These are phyloP conservation scores for Drosophila nasuta DNA, from an alignment of 1,140 invertebrate genomes.

Conservation along the genomic window DNA sequence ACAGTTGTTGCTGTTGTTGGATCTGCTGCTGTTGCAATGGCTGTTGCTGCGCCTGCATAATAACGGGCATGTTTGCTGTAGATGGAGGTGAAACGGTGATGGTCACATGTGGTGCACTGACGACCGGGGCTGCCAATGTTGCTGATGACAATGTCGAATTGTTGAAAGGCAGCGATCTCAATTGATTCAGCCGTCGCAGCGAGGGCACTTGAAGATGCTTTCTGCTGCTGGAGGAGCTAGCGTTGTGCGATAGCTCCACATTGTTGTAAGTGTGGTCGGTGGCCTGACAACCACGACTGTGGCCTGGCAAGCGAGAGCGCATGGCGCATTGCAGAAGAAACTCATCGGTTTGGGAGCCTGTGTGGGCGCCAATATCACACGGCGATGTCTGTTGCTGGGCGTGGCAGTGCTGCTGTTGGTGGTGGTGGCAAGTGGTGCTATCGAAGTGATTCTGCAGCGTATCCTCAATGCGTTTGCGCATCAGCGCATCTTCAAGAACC, in stretches of 20 bases:
- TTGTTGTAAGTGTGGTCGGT: background rate
- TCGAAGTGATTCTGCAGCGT: slow-evolving; percentile 17
- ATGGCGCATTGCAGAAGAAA: slow-evolving; percentile 30
- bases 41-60: background rate
- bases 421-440: background rate
- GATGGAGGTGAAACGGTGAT: slow-evolving; percentile 40
- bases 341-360: slow-evolving; percentile 50
- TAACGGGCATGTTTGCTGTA: background rate
- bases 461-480: slow-evolving; percentile 33
- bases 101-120: slow-evolving; percentile 35
- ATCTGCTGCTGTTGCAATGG: slow-evolving; percentile 1
- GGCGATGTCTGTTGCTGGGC: slow-evolving; percentile 53
- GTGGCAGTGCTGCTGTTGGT: slow-evolving; percentile 13
- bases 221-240: background rate
- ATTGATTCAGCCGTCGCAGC: background rate
- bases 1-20: background rate
- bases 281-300: slow-evolving; percentile 34
- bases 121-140: background rate
- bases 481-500: slow-evolving; percentile 48
- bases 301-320: background rate
- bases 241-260: background rate
- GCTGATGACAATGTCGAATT: background rate
- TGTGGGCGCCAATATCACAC: slow-evolving; percentile 41
- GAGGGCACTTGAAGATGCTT: background rate
- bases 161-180: slow-evolving; percentile 3